These are phyloP conservation scores for Scolanthus callimorphus DNA, from an alignment of 92 coral and sea anemone genomes.

Conservation along the genomic window DNA sequence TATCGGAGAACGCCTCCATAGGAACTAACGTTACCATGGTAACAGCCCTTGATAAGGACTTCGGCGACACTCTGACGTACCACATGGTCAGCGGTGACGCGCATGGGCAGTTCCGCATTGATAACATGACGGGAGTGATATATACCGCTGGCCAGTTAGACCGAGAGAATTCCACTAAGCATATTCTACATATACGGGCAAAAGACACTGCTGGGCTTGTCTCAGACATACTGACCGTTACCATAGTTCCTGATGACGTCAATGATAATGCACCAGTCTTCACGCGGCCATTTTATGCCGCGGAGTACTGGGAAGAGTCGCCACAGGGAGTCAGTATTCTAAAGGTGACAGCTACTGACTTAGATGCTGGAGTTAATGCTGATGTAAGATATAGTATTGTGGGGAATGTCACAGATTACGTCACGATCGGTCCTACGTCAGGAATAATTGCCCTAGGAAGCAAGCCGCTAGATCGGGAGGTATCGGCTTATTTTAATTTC, in stretches of 20 bases:
- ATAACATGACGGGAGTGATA: conserved; percentile 70
- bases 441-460: conserved; percentile 59
- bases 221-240: conserved; percentile 40
- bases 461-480: conserved; percentile 46
- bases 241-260: conserved; percentile 56
- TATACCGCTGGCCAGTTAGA: conserved; percentile 44
- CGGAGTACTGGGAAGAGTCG: conserved; percentile 78
- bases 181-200: conserved; percentile 48
- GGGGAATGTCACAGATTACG: conserved; percentile 50
- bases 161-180: conserved; percentile 68
- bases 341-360: conserved; percentile 60
- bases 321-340: conserved; percentile 69
- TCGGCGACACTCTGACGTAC: conserved; percentile 63
- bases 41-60: conserved; percentile 65
- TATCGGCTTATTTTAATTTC: conserved; percentile 42
- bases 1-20: conserved; percentile 56
- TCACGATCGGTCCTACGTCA: conserved; percentile 43
- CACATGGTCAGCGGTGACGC: conserved; percentile 48
- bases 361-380: conserved; percentile 73
- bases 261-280: conserved; percentile 84
- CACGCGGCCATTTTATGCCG: conserved; percentile 13
- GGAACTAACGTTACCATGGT: conserved; percentile 52
- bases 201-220: conserved; percentile 52
- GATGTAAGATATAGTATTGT: conserved; percentile 69
- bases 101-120: conserved; percentile 55